Evolutionary conservation across 2,888 invertebrate genomes (phyloP).

Genomic region (Mesochorus sp.): DNA sequence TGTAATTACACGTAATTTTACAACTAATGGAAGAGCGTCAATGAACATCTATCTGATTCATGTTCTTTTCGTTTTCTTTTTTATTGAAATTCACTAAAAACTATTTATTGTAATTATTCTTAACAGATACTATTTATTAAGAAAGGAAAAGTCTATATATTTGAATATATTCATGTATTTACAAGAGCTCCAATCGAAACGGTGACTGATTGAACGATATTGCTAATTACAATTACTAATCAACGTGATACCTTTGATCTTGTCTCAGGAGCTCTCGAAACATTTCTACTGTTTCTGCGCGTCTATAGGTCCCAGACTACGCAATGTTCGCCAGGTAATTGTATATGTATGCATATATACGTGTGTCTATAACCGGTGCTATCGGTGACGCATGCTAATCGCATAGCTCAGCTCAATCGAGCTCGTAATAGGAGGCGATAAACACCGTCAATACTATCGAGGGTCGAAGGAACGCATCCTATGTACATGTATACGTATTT

Average conservation of each 20-base stretch:
- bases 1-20: too few species aligned
- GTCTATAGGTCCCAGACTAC: slow-evolving; percentile 1
- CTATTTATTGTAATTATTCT: too few species aligned
- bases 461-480: slow-evolving; percentile 69
- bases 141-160: too few species aligned
- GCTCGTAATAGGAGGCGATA: slow-evolving; percentile 79
- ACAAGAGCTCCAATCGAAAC: background rate
- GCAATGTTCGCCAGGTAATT: slow-evolving; percentile 2
- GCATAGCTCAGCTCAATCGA: slow-evolving; percentile 78
- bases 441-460: slow-evolving; percentile 78
- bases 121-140: too few species aligned
- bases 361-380: slow-evolving; percentile 46
- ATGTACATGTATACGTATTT: slow-evolving; percentile 10
- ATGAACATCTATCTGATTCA: too few species aligned
- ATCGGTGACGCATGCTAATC: slow-evolving; percentile 79
- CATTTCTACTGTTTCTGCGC: slow-evolving; percentile 18
- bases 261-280: slow-evolving; percentile 11
- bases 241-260: slow-evolving; percentile 28
- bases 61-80: too few species aligned
- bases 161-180: too few species aligned
- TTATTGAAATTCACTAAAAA: too few species aligned
- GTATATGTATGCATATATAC: background rate
- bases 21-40: too few species aligned
- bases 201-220: slow-evolving; percentile 4
- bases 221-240: slow-evolving; percentile 42